Evolutionary conservation across 2,888 invertebrate species (phyloP).

Genomic region (Chalcosyrphus nemorum): DNA sequence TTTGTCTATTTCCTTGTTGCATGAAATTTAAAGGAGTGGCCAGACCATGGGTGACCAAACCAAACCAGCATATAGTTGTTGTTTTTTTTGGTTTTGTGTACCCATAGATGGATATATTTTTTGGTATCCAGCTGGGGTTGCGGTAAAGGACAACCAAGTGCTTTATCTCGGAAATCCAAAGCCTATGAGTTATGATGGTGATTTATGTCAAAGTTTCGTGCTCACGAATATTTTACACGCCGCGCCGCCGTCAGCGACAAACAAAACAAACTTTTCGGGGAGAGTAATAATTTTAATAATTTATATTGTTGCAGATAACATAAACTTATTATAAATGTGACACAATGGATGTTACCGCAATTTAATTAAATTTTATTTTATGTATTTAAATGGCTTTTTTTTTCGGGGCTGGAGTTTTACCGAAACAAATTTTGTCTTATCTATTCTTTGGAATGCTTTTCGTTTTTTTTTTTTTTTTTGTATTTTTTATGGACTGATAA

Average conservation of each 20-base stretch:
- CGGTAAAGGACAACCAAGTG: constrained; percentile 25
- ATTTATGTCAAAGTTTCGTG: constrained; percentile 70
- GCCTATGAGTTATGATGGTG: constrained; percentile 54
- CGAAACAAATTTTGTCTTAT: constrained; percentile 10
- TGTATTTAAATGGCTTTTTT: not conserved
- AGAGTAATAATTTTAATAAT: constrained; percentile 51
- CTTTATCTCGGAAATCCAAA: constrained; percentile 17
- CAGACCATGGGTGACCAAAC: constrained; percentile 21
- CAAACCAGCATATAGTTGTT: constrained; percentile 7
- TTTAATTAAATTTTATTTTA: constrained; percentile 47
- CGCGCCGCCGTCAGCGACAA: no score
- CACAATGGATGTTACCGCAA: constrained; percentile 29
- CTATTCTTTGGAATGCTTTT: constrained; percentile 33
- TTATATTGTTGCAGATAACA: constrained; percentile 41
- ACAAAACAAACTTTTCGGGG: not conserved
- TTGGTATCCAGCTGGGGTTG: constrained; percentile 23
- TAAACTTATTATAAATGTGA: constrained; percentile 29
- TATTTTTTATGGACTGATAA: constrained; percentile 43
- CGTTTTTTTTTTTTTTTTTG: no score
- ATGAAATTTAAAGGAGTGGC: constrained; percentile 48
- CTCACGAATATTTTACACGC: constrained; percentile 54
- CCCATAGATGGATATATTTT: not conserved
- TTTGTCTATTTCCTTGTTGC: constrained; percentile 28
- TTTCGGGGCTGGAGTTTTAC: not conserved
- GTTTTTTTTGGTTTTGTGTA: not conserved